Evolutionary conservation across 1,140 invertebrate genomes (phyloP), one percentile per base, ranked within the genome.

Genomic region (Cotesia typhae): DNA sequence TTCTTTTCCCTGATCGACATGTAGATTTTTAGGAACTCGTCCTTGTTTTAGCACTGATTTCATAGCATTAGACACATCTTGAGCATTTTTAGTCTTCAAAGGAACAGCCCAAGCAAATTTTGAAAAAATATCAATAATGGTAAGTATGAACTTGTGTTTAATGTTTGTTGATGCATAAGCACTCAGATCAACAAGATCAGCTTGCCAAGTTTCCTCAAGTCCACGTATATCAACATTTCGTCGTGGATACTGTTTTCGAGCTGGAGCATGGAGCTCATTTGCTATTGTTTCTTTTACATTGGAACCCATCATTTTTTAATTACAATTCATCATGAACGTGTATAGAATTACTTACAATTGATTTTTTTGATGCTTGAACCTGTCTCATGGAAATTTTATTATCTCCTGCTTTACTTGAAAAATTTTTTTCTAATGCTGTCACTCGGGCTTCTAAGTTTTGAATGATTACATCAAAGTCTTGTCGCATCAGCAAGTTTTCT

Each of bases 1-100:
- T 47, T 88, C 17, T 55, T 55, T n/a, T 0, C 12, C 4, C 12
- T 17, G 53, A 55, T 14, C 53, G 5, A 5, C 53, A 55, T 17
- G 12, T n/a, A 14, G n/a, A 14, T 55, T 14, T n/a, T 55, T n/a
- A 55, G 53, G 53, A 14, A 55, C 12, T 55, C 53, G 12, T 12
- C 17, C 5, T 55, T 55, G 2, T 0, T 55, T 55, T 3, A 55
- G 53, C 3, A 55, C n/a, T 0, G 12, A 55, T 55, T 55, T 55
- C 53, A 55, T 55, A n/a, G 53, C 53, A 55, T 5, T 17, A 12
- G 53, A 2, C 10, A 55, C 53, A 55, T 55, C 12, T 55, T 55
- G 12, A 17, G 17, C 0, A 55, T 55, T 55, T 55, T 55, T 55
- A 14, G 53, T 55, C 53, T 55, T 55, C 4, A 14, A n/a, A 1